A percentile compares a stretch with the other conserved stretches of the same genome.
Evolutionary conservation across 2,888 invertebrate genomes (phyloP).

Genomic region (Blomia tropicalis): DNA sequence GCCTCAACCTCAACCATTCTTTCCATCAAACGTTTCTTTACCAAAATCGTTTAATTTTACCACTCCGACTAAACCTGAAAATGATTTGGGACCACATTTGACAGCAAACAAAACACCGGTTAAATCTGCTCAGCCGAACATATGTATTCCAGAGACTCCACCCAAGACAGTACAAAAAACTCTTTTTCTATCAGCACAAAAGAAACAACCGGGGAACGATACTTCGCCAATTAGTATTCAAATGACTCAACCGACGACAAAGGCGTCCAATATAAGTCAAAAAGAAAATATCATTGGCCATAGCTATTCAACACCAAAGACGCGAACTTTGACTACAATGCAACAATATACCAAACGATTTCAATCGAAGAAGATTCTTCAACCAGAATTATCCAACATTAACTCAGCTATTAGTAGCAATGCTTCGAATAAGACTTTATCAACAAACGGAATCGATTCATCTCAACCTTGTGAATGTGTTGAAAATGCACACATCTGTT

Average conservation of each 20-base stretch:
- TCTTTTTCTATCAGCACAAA: neutral
- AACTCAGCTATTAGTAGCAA: neutral
- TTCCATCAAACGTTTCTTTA: neutral
- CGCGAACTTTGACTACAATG: neutral
- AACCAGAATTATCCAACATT: neutral
- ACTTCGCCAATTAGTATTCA: neutral
- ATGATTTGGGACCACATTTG: neutral
- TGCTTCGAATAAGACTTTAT: neutral
- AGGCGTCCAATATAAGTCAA: neutral
- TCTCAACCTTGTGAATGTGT: constrained; percentile 46
- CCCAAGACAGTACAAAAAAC: constrained; percentile 23
- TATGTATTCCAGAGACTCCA: constrained; percentile 24
- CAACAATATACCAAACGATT: neutral
- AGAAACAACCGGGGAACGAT: neutral
- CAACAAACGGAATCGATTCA: neutral
- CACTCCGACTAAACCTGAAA: neutral
- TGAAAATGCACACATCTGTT: constrained; percentile 51
- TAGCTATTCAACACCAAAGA: neutral
- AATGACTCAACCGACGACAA: neutral
- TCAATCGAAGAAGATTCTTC: neutral
- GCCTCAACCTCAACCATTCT: neutral
- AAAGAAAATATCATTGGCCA: neutral
- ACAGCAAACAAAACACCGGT: constrained; percentile 11
- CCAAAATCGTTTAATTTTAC: too few relatives aligned
- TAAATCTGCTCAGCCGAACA: neutral